A percentile compares a stretch with the other conserved stretches of the same genome.
Evolutionary conservation across 2,888 invertebrate species (phyloP).

Genomic region (Epistrophe grossulariae): DNA sequence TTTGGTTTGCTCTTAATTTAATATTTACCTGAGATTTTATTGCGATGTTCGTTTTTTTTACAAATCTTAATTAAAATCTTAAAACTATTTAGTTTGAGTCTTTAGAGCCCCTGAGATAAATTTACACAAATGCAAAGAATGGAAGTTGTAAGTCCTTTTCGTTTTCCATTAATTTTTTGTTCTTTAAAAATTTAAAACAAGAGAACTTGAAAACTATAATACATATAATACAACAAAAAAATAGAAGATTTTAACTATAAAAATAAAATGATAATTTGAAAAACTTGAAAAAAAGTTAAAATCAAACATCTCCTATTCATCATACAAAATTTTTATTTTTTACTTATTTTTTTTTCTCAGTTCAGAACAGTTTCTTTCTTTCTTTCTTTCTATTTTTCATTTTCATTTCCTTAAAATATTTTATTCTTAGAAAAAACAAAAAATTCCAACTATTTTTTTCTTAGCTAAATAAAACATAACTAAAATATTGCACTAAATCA

Average conservation of each 20-base stretch:
- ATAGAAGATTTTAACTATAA: constrained; percentile 51
- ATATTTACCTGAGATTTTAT: constrained; percentile 67
- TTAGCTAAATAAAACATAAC: constrained; percentile 67
- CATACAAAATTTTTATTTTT: constrained; percentile 30
- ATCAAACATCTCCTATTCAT: constrained; percentile 34
- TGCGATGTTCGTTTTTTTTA: constrained; percentile 50
- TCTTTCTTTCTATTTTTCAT: constrained; percentile 50
- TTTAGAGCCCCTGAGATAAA: constrained; percentile 71
- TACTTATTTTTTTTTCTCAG: constrained; percentile 55
- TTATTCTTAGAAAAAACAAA: constrained; percentile 42
- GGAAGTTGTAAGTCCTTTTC: constrained; percentile 62
- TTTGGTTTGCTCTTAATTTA: constrained; percentile 47
- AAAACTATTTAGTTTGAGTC: constrained; percentile 65
- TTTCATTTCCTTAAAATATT: constrained; percentile 24
- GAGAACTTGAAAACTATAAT: not conserved
- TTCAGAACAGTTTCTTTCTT: constrained; percentile 67
- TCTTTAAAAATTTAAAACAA: not conserved
- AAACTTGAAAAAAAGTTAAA: constrained; percentile 41
- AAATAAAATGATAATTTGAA: constrained; percentile 36
- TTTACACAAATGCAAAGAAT: constrained; percentile 62
- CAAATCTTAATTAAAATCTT: constrained; percentile 59
- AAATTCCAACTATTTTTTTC: constrained; percentile 51
- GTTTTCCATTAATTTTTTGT: constrained; percentile 25
- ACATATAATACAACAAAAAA: not conserved
- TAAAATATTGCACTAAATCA: constrained; percentile 74